These are phyloP conservation scores for Chaetodon trifascialis DNA, from an alignment of 2,113 vertebrate genomes.

Conservation along the genomic window DNA sequence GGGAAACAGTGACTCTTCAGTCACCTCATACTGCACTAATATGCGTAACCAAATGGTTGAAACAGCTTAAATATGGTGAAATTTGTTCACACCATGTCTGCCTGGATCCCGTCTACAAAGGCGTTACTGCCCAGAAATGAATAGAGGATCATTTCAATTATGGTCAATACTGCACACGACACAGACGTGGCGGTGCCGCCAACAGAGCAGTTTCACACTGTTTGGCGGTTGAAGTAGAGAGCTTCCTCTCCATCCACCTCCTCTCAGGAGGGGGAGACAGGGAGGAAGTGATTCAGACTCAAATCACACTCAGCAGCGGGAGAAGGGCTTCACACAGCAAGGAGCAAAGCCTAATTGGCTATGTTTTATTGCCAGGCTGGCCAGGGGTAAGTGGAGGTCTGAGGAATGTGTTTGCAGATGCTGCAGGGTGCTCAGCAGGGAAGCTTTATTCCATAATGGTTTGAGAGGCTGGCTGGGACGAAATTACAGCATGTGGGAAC, in stretches of 20 bases:
- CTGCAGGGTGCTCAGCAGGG: conserved; percentile 58
- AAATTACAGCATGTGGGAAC: conserved; percentile 49
- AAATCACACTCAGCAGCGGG: conserved; percentile 69
- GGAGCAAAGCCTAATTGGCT: conserved; percentile 71
- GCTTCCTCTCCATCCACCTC: conserved; percentile 38
- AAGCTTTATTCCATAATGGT: conserved; percentile 53
- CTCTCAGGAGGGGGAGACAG: conserved; percentile 48
- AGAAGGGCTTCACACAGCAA: conserved; percentile 64
- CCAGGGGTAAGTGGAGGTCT: conserved; percentile 67
- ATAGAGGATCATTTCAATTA: neutral
- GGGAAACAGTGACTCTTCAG: neutral
- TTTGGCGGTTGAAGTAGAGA: conserved; percentile 33
- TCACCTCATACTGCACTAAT: neutral
- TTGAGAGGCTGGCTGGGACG: conserved; percentile 41
- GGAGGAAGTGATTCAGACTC: conserved; percentile 71
- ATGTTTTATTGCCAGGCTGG: conserved; percentile 70
- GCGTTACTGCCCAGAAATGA: neutral
- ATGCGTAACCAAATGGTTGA: neutral
- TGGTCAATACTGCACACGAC: neutral
- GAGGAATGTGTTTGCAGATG: conserved; percentile 73
- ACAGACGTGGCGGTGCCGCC: neutral
- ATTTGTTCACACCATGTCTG: neutral
- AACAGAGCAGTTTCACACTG: conserved; percentile 4
- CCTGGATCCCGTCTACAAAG: too few relatives aligned
- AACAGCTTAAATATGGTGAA: neutral